Evolutionary conservation across 2,888 invertebrate genomes (phyloP).

Genomic region (Amblyjoppa fuscipennis): DNA sequence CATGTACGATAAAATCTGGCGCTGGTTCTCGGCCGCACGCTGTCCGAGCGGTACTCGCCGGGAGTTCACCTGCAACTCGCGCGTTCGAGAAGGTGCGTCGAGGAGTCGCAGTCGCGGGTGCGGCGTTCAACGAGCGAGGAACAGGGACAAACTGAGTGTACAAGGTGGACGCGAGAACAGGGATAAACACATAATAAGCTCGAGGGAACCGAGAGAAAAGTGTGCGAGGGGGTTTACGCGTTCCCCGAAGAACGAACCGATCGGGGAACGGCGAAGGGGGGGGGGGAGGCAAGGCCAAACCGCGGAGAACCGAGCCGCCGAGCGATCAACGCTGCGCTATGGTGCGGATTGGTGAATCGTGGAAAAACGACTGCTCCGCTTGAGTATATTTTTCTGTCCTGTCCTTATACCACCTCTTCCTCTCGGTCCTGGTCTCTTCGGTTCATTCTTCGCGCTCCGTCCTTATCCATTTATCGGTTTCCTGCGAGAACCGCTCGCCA

Average conservation of each 20-base stretch:
- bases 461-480: constrained; percentile 42
- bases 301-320: constrained; percentile 62
- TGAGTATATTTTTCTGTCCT: constrained; percentile 41
- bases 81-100: constrained; percentile 30
- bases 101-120: constrained; percentile 7
- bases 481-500: constrained; percentile 14
- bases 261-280: constrained; percentile 31
- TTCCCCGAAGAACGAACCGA: constrained; percentile 78
- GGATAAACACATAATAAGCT: constrained; percentile 82
- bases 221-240: constrained; percentile 77
- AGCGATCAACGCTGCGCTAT: background rate
- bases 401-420: background rate
- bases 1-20: constrained; percentile 32
- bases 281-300: constrained; percentile 68
- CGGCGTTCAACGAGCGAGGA: constrained; percentile 2
- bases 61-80: constrained; percentile 13
- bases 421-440: constrained; percentile 8
- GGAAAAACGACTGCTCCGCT: constrained; percentile 71
- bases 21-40: background rate
- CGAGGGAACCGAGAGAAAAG: constrained; percentile 71
- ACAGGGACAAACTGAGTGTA: constrained; percentile 14
- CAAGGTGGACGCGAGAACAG: constrained; percentile 72
- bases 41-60: too few species aligned
- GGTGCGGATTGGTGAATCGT: constrained; percentile 76
- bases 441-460: constrained; percentile 4